Evolutionary conservation across 2,797 vertebrate genomes (phyloP).

Genomic region (Micromesistius poutassou): DNA sequence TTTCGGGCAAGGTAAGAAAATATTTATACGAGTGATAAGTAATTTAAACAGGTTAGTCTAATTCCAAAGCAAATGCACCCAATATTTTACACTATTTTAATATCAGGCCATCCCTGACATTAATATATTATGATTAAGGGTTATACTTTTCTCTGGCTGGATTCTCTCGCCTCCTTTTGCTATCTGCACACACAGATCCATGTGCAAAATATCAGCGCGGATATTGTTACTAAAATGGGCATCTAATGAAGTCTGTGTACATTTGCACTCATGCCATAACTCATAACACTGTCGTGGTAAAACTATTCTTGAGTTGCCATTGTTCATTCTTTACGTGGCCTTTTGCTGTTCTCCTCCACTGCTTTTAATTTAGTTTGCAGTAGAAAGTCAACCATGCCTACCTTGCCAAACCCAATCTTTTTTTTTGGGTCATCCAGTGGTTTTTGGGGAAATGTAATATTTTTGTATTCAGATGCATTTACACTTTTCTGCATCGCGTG

Average conservation of each 20-base stretch:
- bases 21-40: not conserved
- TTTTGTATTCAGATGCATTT: not conserved
- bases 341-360: not conserved
- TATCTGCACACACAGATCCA: not conserved
- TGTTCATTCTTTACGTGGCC: conserved; percentile 10
- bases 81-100: not conserved
- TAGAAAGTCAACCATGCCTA: conserved; percentile 10
- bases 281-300: not conserved
- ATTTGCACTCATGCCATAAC: not conserved
- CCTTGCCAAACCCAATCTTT: conserved; percentile 5
- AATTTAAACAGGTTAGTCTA: not conserved
- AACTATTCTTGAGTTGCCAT: not conserved
- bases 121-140: not conserved
- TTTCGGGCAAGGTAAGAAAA: not conserved
- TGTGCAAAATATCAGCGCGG: not conserved
- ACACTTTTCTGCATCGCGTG: not conserved
- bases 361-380: conserved; percentile 6
- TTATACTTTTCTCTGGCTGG: not conserved
- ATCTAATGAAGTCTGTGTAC: not conserved
- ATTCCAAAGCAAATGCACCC: not conserved
- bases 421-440: not conserved
- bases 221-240: not conserved
- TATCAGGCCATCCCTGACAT: not conserved
- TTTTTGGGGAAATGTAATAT: not conserved
- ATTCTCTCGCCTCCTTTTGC: not conserved